Evolutionary conservation across 64 coral and sea anemone species (phyloP).

Genomic region (Exaiptasia diaphana): DNA sequence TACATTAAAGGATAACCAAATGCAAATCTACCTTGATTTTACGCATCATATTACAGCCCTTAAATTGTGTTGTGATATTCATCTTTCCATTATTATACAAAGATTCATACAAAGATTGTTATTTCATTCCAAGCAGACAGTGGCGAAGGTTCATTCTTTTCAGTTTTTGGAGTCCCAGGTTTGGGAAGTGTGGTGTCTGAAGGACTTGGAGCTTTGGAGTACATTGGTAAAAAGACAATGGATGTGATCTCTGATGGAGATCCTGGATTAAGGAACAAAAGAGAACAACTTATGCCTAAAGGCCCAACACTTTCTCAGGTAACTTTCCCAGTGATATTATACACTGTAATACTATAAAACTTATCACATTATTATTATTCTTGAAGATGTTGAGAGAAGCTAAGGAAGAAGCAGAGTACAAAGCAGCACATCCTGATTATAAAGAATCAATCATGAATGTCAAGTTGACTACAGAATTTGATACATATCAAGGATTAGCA

Average conservation of each 20-base stretch:
- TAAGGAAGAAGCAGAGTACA: conserved; percentile 75
- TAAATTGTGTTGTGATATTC: too few species aligned
- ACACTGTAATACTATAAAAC: not conserved
- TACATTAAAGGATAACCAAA: too few species aligned
- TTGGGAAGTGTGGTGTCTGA: conserved; percentile 66
- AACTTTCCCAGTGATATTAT: not conserved
- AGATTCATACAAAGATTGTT: too few species aligned
- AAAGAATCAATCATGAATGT: conserved; percentile 34
- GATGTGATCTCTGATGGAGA: conserved; percentile 90
- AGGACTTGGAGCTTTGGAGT: conserved; percentile 86
- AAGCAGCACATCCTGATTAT: conserved; percentile 30
- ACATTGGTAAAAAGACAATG: conserved; percentile 98
- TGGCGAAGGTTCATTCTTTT: conserved; percentile 56
- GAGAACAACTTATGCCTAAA: conserved; percentile 63
- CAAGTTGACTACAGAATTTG: conserved; percentile 86
- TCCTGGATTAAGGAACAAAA: conserved; percentile 70
- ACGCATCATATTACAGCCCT: too few species aligned
- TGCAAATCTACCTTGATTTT: too few species aligned
- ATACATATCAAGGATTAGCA: conserved; percentile 90
- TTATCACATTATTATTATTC: not conserved
- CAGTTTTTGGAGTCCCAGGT: conserved; percentile 59
- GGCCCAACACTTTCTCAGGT: conserved; percentile 83
- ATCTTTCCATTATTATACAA: too few species aligned
- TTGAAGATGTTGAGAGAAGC: conserved; percentile 71
- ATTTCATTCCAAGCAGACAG: not conserved